Conservation (phyloP, 2,797 vertebrate species). For the Anguilla anguilla region DNA sequence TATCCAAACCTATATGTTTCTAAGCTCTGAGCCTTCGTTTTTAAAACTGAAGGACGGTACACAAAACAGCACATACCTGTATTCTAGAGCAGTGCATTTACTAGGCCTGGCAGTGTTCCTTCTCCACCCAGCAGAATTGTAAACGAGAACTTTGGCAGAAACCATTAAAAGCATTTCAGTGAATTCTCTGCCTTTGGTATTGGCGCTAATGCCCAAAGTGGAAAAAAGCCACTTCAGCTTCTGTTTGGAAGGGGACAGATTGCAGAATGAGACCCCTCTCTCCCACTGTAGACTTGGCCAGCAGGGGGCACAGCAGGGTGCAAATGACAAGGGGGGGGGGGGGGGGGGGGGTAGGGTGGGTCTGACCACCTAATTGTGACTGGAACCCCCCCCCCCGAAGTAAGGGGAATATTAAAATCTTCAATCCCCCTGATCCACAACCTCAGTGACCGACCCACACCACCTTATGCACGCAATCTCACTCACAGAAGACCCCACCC, state of each 20-base stretch:
- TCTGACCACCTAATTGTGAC: no score
- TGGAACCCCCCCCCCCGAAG: no score
- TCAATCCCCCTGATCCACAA: no score
- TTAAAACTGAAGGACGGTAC: not conserved
- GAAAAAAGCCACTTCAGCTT: not conserved
- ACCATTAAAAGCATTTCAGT: not conserved
- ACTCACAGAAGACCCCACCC: no score
- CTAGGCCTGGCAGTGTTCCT: not conserved
- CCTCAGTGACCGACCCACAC: no score
- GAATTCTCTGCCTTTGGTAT: not conserved
- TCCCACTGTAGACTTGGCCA: not conserved
- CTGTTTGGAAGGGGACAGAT: not conserved
- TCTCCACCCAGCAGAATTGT: not conserved
- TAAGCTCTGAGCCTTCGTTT: not conserved
- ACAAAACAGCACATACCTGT: not conserved
- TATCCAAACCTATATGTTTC: not conserved
- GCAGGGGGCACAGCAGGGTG: not conserved
- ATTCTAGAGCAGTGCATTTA: not conserved
- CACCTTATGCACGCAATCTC: no score
- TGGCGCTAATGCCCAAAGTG: not conserved
- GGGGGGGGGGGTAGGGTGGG: no score
- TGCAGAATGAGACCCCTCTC: not conserved
- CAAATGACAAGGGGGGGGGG: no score
- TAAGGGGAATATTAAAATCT: no score
- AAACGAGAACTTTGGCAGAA: not conserved